Conservation (phyloP, 2,797 vertebrate species). For the Buceros bicornis region DNA sequence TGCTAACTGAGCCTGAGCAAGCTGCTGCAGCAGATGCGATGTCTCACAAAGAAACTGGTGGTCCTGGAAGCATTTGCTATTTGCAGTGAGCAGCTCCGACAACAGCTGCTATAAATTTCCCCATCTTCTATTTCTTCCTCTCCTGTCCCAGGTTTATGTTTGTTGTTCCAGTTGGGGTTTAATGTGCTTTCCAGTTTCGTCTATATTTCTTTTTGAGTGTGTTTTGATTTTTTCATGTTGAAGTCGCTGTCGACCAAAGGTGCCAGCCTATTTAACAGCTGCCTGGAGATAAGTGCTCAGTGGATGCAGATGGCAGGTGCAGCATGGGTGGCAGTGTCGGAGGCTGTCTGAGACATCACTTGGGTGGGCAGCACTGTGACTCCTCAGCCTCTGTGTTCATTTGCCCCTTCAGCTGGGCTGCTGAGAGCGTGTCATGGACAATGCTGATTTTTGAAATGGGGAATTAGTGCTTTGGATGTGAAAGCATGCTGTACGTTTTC, state of each 20-base stretch:
- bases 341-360: background rate
- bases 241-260: background rate
- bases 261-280: constrained; percentile 35
- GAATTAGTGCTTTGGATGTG: background rate
- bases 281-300: background rate
- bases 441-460: background rate
- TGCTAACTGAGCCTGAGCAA: background rate
- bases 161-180: constrained; percentile 26
- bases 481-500: constrained; percentile 13
- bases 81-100: background rate
- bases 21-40: background rate
- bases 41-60: background rate
- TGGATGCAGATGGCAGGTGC: background rate
- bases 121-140: constrained; percentile 5
- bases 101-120: constrained; percentile 16
- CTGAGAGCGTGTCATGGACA: rapidly evolving
- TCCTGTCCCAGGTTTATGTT: background rate
- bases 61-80: background rate
- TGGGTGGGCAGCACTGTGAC: background rate
- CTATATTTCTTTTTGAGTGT: constrained; percentile 21
- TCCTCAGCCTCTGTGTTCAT: background rate
- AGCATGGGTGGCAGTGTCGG: background rate
- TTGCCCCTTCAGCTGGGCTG: background rate
- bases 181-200: constrained; percentile 21
- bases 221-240: constrained; percentile 10